Evolutionary conservation across 2,888 invertebrate species (phyloP).

Genomic region (Maniola hyperantus): DNA sequence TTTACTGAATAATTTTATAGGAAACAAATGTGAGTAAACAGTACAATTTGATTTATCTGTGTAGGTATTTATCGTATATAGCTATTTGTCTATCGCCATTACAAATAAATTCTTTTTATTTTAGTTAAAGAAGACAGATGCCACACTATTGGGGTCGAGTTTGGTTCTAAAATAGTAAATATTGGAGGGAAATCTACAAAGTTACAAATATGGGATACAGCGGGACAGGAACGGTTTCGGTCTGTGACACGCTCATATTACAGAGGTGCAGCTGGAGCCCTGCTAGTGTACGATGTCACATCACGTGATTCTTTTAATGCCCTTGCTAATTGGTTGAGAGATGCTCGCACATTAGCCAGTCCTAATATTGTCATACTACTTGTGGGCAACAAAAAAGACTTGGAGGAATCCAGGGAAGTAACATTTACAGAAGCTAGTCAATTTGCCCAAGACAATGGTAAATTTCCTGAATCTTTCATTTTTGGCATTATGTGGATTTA

Average conservation of each 20-base stretch:
- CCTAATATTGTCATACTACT: constrained; percentile 91
- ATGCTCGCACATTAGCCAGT: constrained; percentile 90
- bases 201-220: constrained; percentile 94
- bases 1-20: constrained; percentile 91
- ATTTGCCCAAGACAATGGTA: constrained; percentile 93
- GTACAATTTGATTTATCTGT: neutral
- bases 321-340: constrained; percentile 92
- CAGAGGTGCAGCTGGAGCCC: constrained; percentile 95
- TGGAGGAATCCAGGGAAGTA: constrained; percentile 91
- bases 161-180: constrained; percentile 92
- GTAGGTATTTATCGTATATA: neutral
- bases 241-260: constrained; percentile 94
- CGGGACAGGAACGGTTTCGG: constrained; percentile 98
- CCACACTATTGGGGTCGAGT: constrained; percentile 93
- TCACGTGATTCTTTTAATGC: constrained; percentile 97
- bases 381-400: constrained; percentile 92
- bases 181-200: constrained; percentile 92
- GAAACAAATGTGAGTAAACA: constrained; percentile 87
- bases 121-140: constrained; percentile 92
- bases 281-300: constrained; percentile 95
- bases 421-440: constrained; percentile 91
- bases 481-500: neutral
- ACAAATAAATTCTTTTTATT: constrained; percentile 13
- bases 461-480: constrained; percentile 31
- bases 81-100: neutral